phyloP scores from a whole-genome alignment of 2,113 vertebrate genomes.

The Heterotilapia buettikoferi region DNA sequence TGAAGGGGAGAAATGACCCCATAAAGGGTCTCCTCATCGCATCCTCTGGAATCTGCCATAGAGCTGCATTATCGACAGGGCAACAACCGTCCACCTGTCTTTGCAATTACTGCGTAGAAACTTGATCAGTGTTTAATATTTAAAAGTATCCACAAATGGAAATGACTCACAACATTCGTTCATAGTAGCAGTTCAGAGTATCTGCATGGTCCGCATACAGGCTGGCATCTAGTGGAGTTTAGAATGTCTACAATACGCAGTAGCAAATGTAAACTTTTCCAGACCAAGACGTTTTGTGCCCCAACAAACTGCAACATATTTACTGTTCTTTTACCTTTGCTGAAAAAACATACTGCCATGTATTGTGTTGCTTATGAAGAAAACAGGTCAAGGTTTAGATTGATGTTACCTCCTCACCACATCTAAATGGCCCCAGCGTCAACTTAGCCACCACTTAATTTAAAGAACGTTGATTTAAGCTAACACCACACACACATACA shows the following conservation, averaged over 20 bases:
- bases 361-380: background rate
- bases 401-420: background rate
- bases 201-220: accelerated
- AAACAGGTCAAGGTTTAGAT: background rate
- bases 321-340: background rate
- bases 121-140: background rate
- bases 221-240: background rate
- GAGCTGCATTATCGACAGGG: background rate
- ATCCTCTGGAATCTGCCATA: background rate
- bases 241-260: accelerated
- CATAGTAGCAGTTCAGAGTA: background rate
- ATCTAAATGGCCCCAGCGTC: background rate
- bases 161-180: background rate
- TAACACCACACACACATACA: background rate
- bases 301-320: background rate
- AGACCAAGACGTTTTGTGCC: background rate
- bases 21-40: background rate
- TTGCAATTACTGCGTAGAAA: background rate
- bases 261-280: background rate
- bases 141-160: background rate
- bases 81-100: background rate
- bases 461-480: background rate
- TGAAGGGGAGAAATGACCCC: background rate
- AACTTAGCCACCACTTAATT: background rate
- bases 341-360: accelerated